Conservation (phyloP, 2,888 invertebrate genomes). For the Sinopyrophorus schimmeli region DNA sequence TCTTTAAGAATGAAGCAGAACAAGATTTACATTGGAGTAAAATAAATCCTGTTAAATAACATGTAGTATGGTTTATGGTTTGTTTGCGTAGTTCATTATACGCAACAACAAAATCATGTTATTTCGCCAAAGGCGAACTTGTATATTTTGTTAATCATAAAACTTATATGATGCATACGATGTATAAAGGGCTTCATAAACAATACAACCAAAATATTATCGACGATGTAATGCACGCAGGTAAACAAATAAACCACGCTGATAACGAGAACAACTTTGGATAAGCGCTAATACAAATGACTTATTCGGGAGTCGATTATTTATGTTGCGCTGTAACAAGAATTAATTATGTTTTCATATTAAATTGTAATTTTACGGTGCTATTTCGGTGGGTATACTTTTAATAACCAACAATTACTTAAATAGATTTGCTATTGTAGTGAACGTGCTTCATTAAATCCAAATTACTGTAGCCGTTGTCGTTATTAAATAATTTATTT, state of each 20-base stretch:
- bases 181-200: too few relatives aligned
- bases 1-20: too few relatives aligned
- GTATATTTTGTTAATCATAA: too few relatives aligned
- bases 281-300: conserved; percentile 8
- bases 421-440: conserved; percentile 5
- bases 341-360: conserved; percentile 11
- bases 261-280: conserved; percentile 2
- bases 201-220: background rate
- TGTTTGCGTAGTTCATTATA: too few relatives aligned
- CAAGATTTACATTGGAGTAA: too few relatives aligned
- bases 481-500: conserved; percentile 14
- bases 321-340: too few relatives aligned
- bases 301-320: too few relatives aligned
- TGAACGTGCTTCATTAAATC: conserved; percentile 7
- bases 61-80: too few relatives aligned
- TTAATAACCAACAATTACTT: background rate
- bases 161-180: too few relatives aligned
- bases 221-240: background rate
- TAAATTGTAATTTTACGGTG: conserved; percentile 1
- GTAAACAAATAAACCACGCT: conserved; percentile 5
- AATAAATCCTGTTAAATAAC: too few relatives aligned
- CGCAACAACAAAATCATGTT: too few relatives aligned
- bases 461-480: conserved; percentile 7
- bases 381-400: background rate
- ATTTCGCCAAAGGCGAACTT: too few relatives aligned